phyloP scores from a whole-genome alignment of 2,797 vertebrate species.

The Carduelis carduelis region DNA sequence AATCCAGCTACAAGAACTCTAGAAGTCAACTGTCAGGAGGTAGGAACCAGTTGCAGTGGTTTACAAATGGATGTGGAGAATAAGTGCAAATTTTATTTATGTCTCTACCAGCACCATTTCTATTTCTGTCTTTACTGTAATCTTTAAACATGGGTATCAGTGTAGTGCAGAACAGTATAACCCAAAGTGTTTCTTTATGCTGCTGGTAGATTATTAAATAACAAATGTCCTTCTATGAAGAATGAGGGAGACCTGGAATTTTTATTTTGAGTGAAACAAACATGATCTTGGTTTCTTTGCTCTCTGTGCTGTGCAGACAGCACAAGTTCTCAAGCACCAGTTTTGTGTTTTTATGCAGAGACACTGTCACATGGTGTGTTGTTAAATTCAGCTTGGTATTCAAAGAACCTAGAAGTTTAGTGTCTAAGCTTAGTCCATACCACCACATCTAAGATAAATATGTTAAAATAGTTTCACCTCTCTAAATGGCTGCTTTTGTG shows the following conservation, averaged over 20 bases:
- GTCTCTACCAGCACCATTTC: not conserved
- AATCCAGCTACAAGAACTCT: conserved; percentile 74
- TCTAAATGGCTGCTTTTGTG: conserved; percentile 6
- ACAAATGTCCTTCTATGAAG: not conserved
- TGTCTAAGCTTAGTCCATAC: not conserved
- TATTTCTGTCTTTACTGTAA: not conserved
- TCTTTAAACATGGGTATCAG: not conserved
- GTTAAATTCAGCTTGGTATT: not conserved
- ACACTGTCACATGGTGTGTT: not conserved
- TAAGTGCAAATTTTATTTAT: not conserved
- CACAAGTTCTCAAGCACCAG: not conserved
- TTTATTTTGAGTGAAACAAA: not conserved
- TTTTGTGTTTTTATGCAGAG: not conserved
- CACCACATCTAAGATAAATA: not conserved
- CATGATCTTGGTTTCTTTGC: not conserved
- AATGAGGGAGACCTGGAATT: not conserved
- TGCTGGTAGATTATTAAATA: not conserved
- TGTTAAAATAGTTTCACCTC: not conserved
- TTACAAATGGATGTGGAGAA: not conserved
- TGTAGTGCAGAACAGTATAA: not conserved
- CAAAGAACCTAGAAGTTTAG: not conserved
- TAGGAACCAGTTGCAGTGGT: conserved; percentile 14
- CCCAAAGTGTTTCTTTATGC: not conserved
- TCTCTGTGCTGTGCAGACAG: not conserved
- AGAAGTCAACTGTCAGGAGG: conserved; percentile 79